Conservation (phyloP, 2,888 invertebrate genomes). For the Ornithoptera alexandrae region DNA sequence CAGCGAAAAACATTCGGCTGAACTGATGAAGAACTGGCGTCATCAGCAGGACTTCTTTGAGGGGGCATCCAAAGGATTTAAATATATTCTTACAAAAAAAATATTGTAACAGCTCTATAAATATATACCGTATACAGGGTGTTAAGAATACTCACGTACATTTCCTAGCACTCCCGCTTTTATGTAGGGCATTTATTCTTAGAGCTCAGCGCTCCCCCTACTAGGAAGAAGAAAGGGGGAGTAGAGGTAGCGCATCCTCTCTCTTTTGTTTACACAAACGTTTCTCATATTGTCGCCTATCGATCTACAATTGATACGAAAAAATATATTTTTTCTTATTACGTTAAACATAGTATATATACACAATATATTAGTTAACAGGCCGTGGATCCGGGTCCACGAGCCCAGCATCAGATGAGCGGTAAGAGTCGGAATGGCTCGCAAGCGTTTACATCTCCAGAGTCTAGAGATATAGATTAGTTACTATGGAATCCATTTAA, state of each 20-base stretch:
- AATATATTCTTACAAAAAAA: background rate
- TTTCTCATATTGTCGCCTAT: conserved; percentile 55
- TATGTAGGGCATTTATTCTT: conserved; percentile 79
- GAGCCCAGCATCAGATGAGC: too few species aligned
- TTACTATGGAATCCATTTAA: too few species aligned
- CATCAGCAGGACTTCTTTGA: too few species aligned
- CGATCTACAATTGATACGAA: conserved; percentile 38
- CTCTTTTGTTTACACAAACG: conserved; percentile 55
- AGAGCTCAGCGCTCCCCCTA: conserved; percentile 55
- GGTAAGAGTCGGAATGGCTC: too few species aligned
- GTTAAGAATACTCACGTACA: conserved; percentile 76
- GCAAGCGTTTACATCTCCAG: too few species aligned
- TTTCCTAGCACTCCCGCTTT: conserved; percentile 76
- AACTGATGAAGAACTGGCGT: too few species aligned
- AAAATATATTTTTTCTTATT: too few species aligned
- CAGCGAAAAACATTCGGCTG: too few species aligned
- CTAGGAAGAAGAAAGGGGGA: conserved; percentile 7
- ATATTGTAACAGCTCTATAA: conserved; percentile 48
- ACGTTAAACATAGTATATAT: too few species aligned
- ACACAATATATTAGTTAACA: too few species aligned
- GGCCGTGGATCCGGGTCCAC: too few species aligned
- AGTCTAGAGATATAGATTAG: too few species aligned
- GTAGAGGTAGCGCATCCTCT: conserved; percentile 40
- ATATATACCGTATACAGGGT: conserved; percentile 54
- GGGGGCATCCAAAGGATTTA: background rate